A percentile compares a stretch with the other conserved stretches of the same genome.
phyloP scores from a whole-genome alignment of 2,888 invertebrate genomes.

The Trichacis sp. region DNA sequence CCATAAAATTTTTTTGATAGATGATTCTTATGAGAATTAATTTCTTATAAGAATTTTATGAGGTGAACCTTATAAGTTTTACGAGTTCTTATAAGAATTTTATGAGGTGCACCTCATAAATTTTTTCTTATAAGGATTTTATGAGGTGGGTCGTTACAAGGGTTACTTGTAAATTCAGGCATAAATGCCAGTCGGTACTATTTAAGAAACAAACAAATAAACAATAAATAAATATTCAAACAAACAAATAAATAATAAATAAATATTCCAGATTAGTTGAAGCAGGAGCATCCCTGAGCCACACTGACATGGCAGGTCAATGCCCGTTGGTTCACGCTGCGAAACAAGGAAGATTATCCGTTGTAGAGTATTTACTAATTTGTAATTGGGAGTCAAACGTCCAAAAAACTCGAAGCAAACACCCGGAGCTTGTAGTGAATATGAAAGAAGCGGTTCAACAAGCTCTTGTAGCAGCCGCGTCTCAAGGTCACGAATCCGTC shows the following conservation, averaged over 20 bases:
- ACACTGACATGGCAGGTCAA: slow-evolving; percentile 84
- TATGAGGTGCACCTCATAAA: too few species aligned
- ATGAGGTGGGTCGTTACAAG: too few species aligned
- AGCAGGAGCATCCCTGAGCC: slow-evolving; percentile 79
- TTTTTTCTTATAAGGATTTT: too few species aligned
- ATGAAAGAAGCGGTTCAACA: slow-evolving; percentile 87
- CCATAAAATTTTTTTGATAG: too few species aligned
- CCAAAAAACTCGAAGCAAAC: slow-evolving; percentile 59
- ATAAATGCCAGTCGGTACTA: too few species aligned
- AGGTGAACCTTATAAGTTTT: too few species aligned
- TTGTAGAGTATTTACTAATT: slow-evolving; percentile 88
- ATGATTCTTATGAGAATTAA: too few species aligned
- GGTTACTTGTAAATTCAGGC: too few species aligned
- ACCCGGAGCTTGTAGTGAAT: slow-evolving; percentile 71
- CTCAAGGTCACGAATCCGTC: slow-evolving; percentile 87
- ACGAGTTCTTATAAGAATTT: too few species aligned
- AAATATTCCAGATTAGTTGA: slow-evolving; percentile 60
- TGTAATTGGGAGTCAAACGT: slow-evolving; percentile 80
- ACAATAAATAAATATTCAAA: neutral
- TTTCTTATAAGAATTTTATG: too few species aligned
- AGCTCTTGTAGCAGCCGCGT: slow-evolving; percentile 88
- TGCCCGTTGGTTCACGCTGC: slow-evolving; percentile 93
- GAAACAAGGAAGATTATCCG: slow-evolving; percentile 85
- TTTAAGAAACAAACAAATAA: too few species aligned
- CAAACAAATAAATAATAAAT: slow-evolving; percentile 2